Conservation (phyloP, 2,113 vertebrate species). For the Vidua macroura region DNA sequence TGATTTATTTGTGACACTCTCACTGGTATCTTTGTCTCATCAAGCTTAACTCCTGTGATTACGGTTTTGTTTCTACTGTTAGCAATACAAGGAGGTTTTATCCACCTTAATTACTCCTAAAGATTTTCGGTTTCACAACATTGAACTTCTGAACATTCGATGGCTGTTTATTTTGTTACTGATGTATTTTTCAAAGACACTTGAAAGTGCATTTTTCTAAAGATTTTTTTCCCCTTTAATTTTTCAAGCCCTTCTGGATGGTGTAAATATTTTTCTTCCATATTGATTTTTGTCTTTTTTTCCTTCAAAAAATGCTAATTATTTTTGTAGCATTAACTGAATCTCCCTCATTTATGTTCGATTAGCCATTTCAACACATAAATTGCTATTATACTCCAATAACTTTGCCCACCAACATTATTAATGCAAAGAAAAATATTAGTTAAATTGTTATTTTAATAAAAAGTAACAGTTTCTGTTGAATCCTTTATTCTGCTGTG, state of each 20-base stretch:
- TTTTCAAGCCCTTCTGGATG: constrained; percentile 22
- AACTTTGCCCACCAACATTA: background rate
- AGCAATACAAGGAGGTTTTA: constrained; percentile 19
- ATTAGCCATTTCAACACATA: constrained; percentile 29
- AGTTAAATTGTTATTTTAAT: background rate
- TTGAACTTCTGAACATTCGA: constrained; percentile 45
- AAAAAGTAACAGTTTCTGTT: background rate
- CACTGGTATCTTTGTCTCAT: background rate
- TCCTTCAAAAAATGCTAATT: constrained; percentile 48
- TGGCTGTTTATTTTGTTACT: constrained; percentile 11
- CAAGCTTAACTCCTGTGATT: constrained; percentile 7
- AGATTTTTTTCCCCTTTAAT: background rate
- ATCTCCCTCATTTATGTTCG: constrained; percentile 18
- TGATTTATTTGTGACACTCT: background rate
- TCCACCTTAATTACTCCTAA: constrained; percentile 41
- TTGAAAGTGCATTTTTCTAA: constrained; percentile 36
- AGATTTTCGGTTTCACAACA: constrained; percentile 53
- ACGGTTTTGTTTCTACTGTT: constrained; percentile 24
- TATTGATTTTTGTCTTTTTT: constrained; percentile 37
- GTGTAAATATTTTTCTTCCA: constrained; percentile 41
- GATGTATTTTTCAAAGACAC: constrained; percentile 23
- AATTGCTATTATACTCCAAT: background rate
- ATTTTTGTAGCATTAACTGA: constrained; percentile 30
- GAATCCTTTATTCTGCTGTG: background rate
- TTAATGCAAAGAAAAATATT: background rate